Base-by-base conservation (phyloP, 2,888 invertebrate species). In the Volucella zonaria region DNA sequence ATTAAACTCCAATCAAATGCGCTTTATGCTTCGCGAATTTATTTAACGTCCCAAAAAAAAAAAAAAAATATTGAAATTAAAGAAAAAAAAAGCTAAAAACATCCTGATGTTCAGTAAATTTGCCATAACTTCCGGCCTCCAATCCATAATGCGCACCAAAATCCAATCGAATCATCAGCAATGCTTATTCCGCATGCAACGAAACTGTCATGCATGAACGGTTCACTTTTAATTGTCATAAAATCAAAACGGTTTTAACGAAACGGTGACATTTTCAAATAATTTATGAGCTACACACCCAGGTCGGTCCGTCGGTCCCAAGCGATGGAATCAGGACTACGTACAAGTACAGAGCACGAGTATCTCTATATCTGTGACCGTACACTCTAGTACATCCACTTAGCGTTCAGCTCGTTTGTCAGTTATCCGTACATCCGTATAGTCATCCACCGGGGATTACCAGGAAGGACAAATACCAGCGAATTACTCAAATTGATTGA, bases 401-500 rank as follows among this genome's bases (percentile, higher is more conserved):
- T 14, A 15, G 14, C 11, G 14, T 12, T 12, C 14, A 3, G 40
- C 15, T 54, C 9, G 40, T 9, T n/a, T 14, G 8, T 8, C 3
- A 18, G 56, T 62, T 31, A 31, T 31, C 31, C 31, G 31, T 31
- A 31, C 31, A 31, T 31, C 31, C 31, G 31, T 31, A 31, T 31
- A 31, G 31, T 6, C 31, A 31, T 31, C 80, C 62, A 68, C 42
- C 38, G 75, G 52, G 78, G 14, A 74, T 73, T 56, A 68, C 62
- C 73, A 64, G 78, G 64, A 74, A 68, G 62, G 73, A 70, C 75
- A 64, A 70, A 71, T 70, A 18, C 70, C 54, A 61, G 66, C 43
- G 49, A 80, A 83, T 79, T 70, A 68, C 74, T 79, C 74, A 70
- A 83, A 74, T 74, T 79, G 82, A 79, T 83, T 83, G 82, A 70